These are phyloP conservation scores for Epinephelus malabaricus DNA, from an alignment of 2,797 vertebrate genomes.

Conservation along the genomic window DNA sequence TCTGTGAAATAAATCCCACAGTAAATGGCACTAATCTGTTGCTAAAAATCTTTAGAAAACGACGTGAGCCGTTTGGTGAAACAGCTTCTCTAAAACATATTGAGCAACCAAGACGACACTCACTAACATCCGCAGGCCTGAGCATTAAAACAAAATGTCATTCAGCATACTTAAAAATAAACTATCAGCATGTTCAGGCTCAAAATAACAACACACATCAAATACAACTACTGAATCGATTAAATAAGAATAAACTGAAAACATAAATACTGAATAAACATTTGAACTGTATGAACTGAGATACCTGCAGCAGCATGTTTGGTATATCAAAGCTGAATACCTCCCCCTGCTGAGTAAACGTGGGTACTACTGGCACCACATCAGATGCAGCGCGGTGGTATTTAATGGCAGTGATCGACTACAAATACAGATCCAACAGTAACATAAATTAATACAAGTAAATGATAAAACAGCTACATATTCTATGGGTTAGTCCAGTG, in stretches of 20 bases:
- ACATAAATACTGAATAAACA: constrained; percentile 51
- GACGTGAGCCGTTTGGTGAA: constrained; percentile 2
- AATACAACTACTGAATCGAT: constrained; percentile 37
- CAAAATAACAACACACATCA: constrained; percentile 36
- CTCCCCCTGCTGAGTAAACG: constrained; percentile 73
- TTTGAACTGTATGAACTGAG: constrained; percentile 31
- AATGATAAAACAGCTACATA: constrained; percentile 64
- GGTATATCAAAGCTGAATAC: constrained; percentile 59
- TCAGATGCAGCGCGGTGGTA: constrained; percentile 54
- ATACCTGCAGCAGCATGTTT: constrained; percentile 60
- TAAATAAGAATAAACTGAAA: constrained; percentile 62
- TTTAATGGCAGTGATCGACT: constrained; percentile 84
- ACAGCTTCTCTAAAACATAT: constrained; percentile 16
- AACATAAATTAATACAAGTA: constrained; percentile 56
- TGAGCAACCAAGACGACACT: constrained; percentile 22
- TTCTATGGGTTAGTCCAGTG: constrained; percentile 78
- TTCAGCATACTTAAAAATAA: constrained; percentile 54
- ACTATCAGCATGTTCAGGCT: constrained; percentile 42
- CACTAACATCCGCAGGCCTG: constrained; percentile 42
- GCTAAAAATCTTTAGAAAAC: constrained; percentile 30
- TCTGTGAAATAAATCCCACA: constrained; percentile 34
- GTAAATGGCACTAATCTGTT: constrained; percentile 23
- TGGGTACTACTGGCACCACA: constrained; percentile 58
- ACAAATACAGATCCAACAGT: constrained; percentile 57
- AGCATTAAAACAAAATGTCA: constrained; percentile 38